phyloP scores from a whole-genome alignment of 1,140 invertebrate species.

The Magallana ariakensis region DNA sequence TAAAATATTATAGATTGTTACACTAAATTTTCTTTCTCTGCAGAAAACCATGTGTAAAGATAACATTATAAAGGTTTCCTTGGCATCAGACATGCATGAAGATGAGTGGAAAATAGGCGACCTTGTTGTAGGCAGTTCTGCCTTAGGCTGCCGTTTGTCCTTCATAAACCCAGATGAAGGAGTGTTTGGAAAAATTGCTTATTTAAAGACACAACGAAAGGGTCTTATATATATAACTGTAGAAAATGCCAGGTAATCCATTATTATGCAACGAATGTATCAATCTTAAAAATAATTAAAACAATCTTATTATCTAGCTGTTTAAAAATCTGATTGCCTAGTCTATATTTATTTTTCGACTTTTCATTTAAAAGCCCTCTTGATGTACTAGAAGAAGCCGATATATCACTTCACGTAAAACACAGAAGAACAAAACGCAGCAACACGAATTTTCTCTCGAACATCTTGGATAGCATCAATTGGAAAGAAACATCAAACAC shows the following conservation, averaged over 20 bases:
- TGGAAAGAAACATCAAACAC: constrained; percentile 27
- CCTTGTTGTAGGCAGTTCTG: neutral
- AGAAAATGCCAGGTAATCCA: neutral
- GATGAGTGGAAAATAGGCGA: constrained; percentile 7
- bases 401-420: neutral
- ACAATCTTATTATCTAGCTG: too few relatives aligned
- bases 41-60: constrained; percentile 25
- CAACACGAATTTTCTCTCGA: constrained; percentile 11
- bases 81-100: neutral
- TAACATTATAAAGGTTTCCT: neutral
- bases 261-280: too few relatives aligned
- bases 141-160: neutral
- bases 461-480: constrained; percentile 7
- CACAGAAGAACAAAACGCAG: neutral
- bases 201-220: neutral
- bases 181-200: neutral
- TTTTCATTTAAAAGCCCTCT: neutral
- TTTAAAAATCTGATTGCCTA: too few relatives aligned
- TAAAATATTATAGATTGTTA: too few relatives aligned
- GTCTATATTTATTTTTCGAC: neutral
- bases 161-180: neutral
- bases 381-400: neutral
- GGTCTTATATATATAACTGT: neutral
- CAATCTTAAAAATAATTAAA: too few relatives aligned
- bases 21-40: neutral